Base-by-base conservation (phyloP, 1,140 invertebrate genomes). In the Whitmania pigra region DNA sequence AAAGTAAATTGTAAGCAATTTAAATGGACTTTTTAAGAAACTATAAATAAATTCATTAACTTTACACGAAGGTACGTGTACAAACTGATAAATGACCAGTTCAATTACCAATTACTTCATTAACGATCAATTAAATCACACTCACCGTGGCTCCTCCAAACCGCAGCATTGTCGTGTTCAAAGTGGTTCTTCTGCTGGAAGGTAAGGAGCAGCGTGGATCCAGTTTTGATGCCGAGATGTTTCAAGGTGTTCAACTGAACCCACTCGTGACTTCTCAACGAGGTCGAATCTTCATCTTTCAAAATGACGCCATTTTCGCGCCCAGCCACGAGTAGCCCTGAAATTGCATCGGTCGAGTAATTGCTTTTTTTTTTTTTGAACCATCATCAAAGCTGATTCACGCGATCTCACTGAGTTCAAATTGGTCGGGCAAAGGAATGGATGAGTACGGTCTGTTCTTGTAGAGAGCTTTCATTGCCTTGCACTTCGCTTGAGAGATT, bases 401-500 rank as follows among this genome's bases (percentile, higher is more conserved):
- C 55, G 5, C 25, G 49, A 27, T 80, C 81, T 83, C 81, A 89
- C 89, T 88, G 75, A 99, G 87, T 86, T 99, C 95, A 75, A 98
- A 86, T 82, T 98, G 94, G 78, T 94, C 91, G 79, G 93, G 92
- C 77, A 89, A 87, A 29, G 96, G 96, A 78, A 95, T 86, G 82
- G 95, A 91, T 77, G 93, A 96, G 80, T 92, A 96, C 60, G 93
- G 91, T 77, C 92, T 94, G 74, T 93, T 93, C 79, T 91, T 88
- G 83, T 97, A 99, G 80, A 98, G 94, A 67, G 93, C 92, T 83
- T 99, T 96, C 76, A 99, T 86, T 77, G 93, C 91, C 84, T 99
- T 98, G 83, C 98, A 95, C 83, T 99, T 99, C 9, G 97, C 94
- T 77, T 99, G 96, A 77, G 91, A 93, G 82, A 99, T 97, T 71